A percentile compares a stretch with the other conserved stretches of the same genome.
Evolutionary conservation across 2,113 vertebrate species (phyloP).

Genomic region (Nicator chloris): DNA sequence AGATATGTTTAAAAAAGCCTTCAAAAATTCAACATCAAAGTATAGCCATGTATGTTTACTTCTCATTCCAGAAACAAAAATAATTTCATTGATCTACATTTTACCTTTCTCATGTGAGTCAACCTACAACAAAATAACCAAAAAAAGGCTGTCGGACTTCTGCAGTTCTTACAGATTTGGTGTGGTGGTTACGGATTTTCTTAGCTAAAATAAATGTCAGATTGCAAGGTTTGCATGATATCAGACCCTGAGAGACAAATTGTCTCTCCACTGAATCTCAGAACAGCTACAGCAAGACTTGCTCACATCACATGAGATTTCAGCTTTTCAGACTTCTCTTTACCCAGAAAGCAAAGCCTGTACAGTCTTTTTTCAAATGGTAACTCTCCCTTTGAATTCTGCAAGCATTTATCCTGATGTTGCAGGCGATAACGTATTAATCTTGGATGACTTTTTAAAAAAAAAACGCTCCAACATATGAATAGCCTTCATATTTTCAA

Average conservation of each 20-base stretch:
- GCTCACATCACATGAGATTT: conserved; percentile 75
- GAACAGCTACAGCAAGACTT: conserved; percentile 68
- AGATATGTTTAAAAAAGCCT: not conserved
- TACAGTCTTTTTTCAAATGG: conserved; percentile 77
- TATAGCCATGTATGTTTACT: not conserved
- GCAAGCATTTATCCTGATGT: conserved; percentile 69
- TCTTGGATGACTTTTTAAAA: conserved; percentile 67
- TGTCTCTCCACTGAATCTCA: conserved; percentile 73
- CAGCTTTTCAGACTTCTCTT: conserved; percentile 76
- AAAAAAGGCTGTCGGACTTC: conserved; percentile 10
- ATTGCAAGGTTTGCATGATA: conserved; percentile 82
- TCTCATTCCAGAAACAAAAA: not conserved
- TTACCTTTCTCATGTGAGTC: not conserved
- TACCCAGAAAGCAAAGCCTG: conserved; percentile 77
- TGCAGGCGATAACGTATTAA: conserved; percentile 67
- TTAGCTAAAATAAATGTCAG: conserved; percentile 95
- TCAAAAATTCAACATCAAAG: not conserved
- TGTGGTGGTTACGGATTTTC: conserved; percentile 64
- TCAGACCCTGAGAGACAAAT: conserved; percentile 80
- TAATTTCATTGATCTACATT: not conserved
- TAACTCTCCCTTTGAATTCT: conserved; percentile 77
- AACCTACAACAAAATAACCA: conserved; percentile 30
- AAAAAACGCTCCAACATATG: conserved; percentile 64
- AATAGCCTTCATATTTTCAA: conserved; percentile 68
- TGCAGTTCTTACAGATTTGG: conserved; percentile 13